These are phyloP conservation scores for Zaprionus vittiger DNA, from an alignment of 1,140 invertebrate genomes.

Conservation along the genomic window DNA sequence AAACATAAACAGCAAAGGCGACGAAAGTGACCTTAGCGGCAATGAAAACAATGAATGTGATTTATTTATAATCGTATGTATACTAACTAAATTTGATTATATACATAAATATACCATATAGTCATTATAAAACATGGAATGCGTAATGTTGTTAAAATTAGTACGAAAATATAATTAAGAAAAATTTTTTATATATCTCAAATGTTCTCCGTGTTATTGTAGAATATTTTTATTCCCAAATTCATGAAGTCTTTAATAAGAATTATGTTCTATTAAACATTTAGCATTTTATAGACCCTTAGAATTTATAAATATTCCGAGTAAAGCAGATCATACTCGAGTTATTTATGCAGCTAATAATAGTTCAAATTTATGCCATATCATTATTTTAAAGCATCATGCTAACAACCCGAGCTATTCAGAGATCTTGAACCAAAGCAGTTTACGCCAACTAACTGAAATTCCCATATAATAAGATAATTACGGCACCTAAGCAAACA, in stretches of 20 bases:
- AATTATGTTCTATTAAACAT: neutral
- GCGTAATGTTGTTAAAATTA: neutral
- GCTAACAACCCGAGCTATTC: neutral
- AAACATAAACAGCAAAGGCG: neutral
- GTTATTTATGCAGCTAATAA: neutral
- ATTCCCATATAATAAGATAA: conserved; percentile 41
- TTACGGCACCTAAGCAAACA: conserved; percentile 44
- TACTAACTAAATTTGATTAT: too few species aligned
- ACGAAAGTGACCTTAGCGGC: neutral
- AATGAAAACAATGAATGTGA: neutral
- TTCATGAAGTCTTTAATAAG: neutral
- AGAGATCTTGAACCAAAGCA: neutral
- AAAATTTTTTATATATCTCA: neutral
- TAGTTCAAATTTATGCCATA: neutral
- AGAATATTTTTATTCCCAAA: neutral
- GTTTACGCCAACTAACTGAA: conserved; percentile 5
- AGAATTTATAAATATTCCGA: neutral
- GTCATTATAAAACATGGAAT: neutral
- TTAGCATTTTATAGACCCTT: neutral
- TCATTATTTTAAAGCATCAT: conserved; percentile 17
- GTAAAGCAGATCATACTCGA: neutral
- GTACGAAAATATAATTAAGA: neutral
- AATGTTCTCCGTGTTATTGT: neutral
- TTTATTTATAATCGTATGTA: neutral
- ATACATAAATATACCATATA: neutral